These are phyloP conservation scores for Pampusana beccarii DNA, from an alignment of 2,113 vertebrate genomes.

Conservation along the genomic window DNA sequence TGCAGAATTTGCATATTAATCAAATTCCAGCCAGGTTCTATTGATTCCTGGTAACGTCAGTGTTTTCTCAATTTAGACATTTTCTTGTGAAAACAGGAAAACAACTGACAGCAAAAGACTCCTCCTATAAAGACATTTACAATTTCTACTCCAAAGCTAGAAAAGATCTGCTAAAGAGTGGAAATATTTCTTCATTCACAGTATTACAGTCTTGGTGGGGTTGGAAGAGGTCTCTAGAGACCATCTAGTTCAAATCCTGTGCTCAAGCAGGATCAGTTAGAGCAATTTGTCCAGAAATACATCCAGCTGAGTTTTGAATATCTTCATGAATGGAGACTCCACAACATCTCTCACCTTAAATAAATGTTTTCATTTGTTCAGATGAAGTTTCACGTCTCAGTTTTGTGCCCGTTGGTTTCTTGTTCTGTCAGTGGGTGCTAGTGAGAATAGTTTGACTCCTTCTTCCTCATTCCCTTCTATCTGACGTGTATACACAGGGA, in stretches of 20 bases:
- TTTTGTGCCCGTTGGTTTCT: neutral
- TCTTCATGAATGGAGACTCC: neutral
- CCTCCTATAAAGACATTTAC: neutral
- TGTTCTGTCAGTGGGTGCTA: neutral
- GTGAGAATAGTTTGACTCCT: neutral
- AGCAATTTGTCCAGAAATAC: neutral
- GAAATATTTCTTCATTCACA: neutral
- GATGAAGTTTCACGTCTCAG: neutral
- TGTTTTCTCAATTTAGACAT: neutral
- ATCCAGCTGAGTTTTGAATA: neutral
- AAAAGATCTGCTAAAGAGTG: neutral
- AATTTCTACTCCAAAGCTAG: neutral
- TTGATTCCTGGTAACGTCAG: neutral
- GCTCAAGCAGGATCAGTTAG: neutral
- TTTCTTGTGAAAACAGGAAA: neutral
- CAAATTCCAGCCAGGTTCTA: neutral
- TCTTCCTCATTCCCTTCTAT: neutral
- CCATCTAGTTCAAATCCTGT: neutral
- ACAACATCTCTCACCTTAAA: neutral
- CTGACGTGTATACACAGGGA: neutral
- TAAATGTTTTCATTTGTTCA: neutral
- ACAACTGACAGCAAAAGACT: neutral
- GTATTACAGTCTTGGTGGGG: neutral
- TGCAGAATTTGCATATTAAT: neutral
- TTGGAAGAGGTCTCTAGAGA: neutral